Evolutionary conservation across 1,140 invertebrate genomes (phyloP).

Genomic region (Ptiloglossa arizonensis): DNA sequence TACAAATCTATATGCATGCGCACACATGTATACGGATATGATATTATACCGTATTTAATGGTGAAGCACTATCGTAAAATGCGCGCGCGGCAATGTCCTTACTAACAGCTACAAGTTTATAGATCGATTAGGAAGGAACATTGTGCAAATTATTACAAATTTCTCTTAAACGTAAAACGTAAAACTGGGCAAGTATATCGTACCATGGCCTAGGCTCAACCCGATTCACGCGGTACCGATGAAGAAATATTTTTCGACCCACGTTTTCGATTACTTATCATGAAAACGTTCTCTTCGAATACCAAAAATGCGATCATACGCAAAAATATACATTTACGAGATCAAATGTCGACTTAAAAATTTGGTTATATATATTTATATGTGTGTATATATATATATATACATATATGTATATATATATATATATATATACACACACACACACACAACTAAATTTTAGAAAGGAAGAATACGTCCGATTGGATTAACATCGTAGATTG

Average conservation of each 20-base stretch:
- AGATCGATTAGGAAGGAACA: constrained; percentile 63
- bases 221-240: constrained; percentile 48
- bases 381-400: too few species aligned
- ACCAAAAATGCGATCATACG: constrained; percentile 55
- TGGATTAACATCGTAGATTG: constrained; percentile 33
- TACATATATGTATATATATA: too few species aligned
- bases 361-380: constrained; percentile 33
- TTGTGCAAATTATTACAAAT: constrained; percentile 63
- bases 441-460: too few species aligned
- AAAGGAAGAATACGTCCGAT: constrained; percentile 41
- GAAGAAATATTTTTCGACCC: constrained; percentile 26
- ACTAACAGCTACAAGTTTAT: constrained; percentile 53
- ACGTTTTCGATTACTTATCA: constrained; percentile 7
- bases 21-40: constrained; percentile 68
- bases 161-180: constrained; percentile 56
- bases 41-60: constrained; percentile 63
- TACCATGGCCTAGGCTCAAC: constrained; percentile 59
- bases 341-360: constrained; percentile 56
- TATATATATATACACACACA: too few species aligned
- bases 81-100: constrained; percentile 63
- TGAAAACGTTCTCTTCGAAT: constrained; percentile 44
- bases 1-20: constrained; percentile 59
- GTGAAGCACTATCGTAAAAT: constrained; percentile 64
- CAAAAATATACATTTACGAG: constrained; percentile 58
- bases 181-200: constrained; percentile 55